Conservation (phyloP, 2,113 vertebrate species). For the Lethenteron reissneri region DNA sequence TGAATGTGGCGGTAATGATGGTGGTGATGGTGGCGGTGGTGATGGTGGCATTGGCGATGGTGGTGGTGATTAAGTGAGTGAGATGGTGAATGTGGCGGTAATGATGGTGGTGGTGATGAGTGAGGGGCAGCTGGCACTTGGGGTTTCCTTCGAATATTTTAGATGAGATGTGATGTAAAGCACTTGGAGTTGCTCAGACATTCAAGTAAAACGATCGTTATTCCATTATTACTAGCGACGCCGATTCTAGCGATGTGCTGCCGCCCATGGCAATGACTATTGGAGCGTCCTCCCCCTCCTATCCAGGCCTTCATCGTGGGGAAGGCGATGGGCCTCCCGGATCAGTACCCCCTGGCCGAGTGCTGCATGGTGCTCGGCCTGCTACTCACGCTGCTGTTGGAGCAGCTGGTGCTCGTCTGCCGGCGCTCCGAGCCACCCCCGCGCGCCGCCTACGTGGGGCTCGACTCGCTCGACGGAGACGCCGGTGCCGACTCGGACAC, state of each 20-base stretch:
- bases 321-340: slow-evolving; percentile 26
- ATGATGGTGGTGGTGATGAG: background rate
- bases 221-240: too few relatives aligned
- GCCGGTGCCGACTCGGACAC: slow-evolving; percentile 51
- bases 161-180: background rate
- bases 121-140: too few relatives aligned
- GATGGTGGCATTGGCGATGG: too few relatives aligned
- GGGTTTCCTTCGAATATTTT: too few relatives aligned
- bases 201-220: background rate
- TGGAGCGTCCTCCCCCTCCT: background rate
- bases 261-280: background rate
- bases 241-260: too few relatives aligned
- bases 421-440: slow-evolving; percentile 45
- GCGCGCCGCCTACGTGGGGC: slow-evolving; percentile 35
- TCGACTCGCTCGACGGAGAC: slow-evolving; percentile 58
- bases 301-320: slow-evolving; percentile 38
- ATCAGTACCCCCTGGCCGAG: slow-evolving; percentile 56
- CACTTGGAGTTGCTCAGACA: background rate
- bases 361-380: slow-evolving; percentile 66
- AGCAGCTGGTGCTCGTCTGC: slow-evolving; percentile 57
- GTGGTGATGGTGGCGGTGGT: background rate
- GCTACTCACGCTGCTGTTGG: slow-evolving; percentile 58
- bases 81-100: background rate
- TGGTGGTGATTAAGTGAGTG: background rate
- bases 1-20: background rate